Conservation (phyloP, 2,797 vertebrate species). For the Gobionotothen gibberifrons region DNA sequence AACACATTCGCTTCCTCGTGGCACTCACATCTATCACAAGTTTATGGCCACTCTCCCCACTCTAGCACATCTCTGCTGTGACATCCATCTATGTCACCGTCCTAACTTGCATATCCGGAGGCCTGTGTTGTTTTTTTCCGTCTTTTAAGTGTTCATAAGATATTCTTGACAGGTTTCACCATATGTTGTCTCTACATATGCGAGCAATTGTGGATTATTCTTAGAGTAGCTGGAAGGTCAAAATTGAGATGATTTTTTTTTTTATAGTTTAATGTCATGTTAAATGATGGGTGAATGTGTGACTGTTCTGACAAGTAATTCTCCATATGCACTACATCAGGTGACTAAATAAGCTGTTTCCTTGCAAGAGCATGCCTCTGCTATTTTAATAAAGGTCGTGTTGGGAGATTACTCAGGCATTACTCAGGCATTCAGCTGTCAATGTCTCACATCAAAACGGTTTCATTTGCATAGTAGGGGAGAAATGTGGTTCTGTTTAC, state of each 20-base stretch:
- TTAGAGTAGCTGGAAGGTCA: slow-evolving; percentile 25
- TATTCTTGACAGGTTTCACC: slow-evolving; percentile 52
- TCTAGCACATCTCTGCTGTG: slow-evolving; percentile 56
- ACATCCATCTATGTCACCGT: slow-evolving; percentile 78
- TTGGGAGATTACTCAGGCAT: slow-evolving; percentile 41
- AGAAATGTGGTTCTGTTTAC: slow-evolving; percentile 9
- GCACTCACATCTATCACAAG: slow-evolving; percentile 78
- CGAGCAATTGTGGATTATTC: slow-evolving; percentile 15
- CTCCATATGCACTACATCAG: slow-evolving; percentile 16
- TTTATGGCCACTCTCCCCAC: slow-evolving; percentile 75
- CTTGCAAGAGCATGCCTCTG: slow-evolving; percentile 5
- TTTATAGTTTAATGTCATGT: slow-evolving; percentile 22
- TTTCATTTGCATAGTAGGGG: slow-evolving; percentile 27
- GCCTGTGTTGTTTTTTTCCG: slow-evolving; percentile 52
- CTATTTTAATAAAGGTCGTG: slow-evolving; percentile 34
- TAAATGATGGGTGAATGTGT: slow-evolving; percentile 43
- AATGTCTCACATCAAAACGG: slow-evolving; percentile 17
- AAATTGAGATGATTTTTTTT: neutral
- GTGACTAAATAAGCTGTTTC: slow-evolving; percentile 41
- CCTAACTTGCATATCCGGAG: slow-evolving; percentile 64
- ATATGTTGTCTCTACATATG: slow-evolving; percentile 43
- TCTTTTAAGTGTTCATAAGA: slow-evolving; percentile 63
- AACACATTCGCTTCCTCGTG: slow-evolving; percentile 75
- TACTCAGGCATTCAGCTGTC: slow-evolving; percentile 29
- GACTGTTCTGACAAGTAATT: slow-evolving; percentile 41